Base-by-base conservation (phyloP, 2,113 vertebrate species). In the Rallus limicola region DNA sequence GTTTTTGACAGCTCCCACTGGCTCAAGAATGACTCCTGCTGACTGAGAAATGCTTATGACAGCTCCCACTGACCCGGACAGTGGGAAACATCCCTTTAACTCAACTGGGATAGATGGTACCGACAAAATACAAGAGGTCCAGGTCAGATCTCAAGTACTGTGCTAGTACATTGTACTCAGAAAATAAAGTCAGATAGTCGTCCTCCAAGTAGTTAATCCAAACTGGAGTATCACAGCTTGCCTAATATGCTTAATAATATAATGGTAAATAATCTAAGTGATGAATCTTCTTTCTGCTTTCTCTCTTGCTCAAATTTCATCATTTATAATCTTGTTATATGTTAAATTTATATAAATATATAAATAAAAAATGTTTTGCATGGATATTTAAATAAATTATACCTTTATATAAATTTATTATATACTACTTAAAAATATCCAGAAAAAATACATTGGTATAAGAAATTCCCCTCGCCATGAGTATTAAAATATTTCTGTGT, bases 1-100 rank as follows among this genome's bases (percentile, higher is more conserved):
- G 83, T 81, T 96, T 95, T 17, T 95, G 96, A 95, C 93, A 91
- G 96, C 92, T 96, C 95, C 93, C 71, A 92, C 96, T 91, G 92
- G 81, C 95, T 96, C 81, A 89, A 71, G 86, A 95, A 96, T 79
- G 69, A 76, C 92, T 94, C 95, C 93, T 96, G 92, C 95, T 96
- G 96, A 93, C 93, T 92, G 72, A 95, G 92, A 96, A 95, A 94
- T 79, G 72, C 70, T 93, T 93, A 82, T 95, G 96, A 93, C 95
- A 93, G 92, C 74, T 94, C 58, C 77, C 86, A 76, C 92, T 92
- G 95, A 94, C 91, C 88, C 26, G 64, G 40, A n/a, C 90, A 87
- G 90, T 72, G 52, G 80, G 96, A 92, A 95, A 86, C 59, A 82
- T 55, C 48, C 33, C 70, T 95, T 96, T 94, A 92, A 72, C 80